A percentile compares a stretch with the other conserved stretches of the same genome.
Conservation (phyloP, 2,888 invertebrate species). For the Cylloceria caligata region DNA sequence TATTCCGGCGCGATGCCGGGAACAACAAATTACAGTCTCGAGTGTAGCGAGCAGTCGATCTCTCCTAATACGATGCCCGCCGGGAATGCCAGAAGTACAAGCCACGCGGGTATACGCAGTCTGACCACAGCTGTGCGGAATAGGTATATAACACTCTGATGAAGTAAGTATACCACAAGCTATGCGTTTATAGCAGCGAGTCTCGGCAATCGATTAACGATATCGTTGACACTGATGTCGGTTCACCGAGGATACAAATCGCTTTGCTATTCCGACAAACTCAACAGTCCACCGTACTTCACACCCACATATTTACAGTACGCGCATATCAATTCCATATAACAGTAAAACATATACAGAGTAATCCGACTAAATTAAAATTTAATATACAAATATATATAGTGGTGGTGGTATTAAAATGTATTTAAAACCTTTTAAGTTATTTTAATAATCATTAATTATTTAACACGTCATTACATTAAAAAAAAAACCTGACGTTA, state of each 20-base stretch:
- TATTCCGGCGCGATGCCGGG: slow-evolving; percentile 81
- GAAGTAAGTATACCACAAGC: slow-evolving; percentile 13
- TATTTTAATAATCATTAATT: too few species aligned
- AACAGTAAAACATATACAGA: too few species aligned
- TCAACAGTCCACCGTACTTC: too few species aligned
- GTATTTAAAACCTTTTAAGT: too few species aligned
- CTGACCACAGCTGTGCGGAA: slow-evolving; percentile 47
- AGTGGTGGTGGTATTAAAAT: too few species aligned
- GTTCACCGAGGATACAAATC: slow-evolving; percentile 31
- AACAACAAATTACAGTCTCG: slow-evolving; percentile 82
- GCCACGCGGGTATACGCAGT: slow-evolving; percentile 52
- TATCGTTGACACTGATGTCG: slow-evolving; percentile 49
- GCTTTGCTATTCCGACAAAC: slow-evolving; percentile 35
- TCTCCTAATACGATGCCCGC: slow-evolving; percentile 82
- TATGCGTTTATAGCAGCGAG: not conserved
- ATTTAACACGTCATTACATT: too few species aligned
- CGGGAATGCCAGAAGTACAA: slow-evolving; percentile 77
- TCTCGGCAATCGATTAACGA: slow-evolving; percentile 44
- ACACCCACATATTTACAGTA: too few species aligned
- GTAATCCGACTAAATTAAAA: too few species aligned
- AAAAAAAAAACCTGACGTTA: too few species aligned
- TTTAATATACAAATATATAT: too few species aligned
- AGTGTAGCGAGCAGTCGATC: slow-evolving; percentile 77
- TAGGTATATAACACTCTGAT: slow-evolving; percentile 22
- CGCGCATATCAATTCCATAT: too few species aligned